Percentiles rank a stretch among this genome's conserved stretches.
Conservation (phyloP, 2,113 vertebrate species). For the Tauraco erythrolophus region DNA sequence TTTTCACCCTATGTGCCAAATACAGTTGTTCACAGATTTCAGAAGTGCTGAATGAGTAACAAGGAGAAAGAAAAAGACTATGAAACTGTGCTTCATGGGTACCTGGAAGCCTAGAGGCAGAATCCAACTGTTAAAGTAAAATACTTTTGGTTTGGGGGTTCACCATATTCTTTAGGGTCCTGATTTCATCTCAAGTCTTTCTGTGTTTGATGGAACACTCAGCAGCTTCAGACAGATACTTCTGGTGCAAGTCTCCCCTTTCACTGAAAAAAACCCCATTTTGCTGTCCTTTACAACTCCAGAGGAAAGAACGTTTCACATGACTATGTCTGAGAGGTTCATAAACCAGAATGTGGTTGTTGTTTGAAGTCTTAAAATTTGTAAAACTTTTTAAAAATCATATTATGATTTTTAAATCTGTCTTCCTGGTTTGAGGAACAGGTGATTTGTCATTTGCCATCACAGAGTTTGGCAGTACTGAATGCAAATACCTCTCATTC, state of each 20-base stretch:
- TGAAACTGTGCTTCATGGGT: neutral
- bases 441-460: neutral
- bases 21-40: neutral
- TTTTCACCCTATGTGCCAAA: slow-evolving; percentile 5
- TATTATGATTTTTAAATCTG: neutral
- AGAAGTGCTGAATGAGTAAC: neutral
- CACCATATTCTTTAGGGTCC: neutral
- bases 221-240: neutral
- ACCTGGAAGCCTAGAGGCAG: neutral
- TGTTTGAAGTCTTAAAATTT: neutral
- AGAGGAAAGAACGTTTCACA: neutral
- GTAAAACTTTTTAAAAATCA: neutral
- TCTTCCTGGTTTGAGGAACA: neutral
- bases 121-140: neutral
- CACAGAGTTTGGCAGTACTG: neutral
- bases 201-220: neutral
- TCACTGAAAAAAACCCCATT: neutral
- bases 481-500: neutral
- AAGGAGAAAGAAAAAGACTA: neutral
- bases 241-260: neutral
- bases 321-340: neutral
- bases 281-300: neutral
- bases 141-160: neutral
- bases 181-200: neutral
- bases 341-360: neutral